A percentile compares a stretch with the other conserved stretches of the same genome.
Conservation (phyloP, 2,888 invertebrate genomes). For the Pachydiplax longipennis region DNA sequence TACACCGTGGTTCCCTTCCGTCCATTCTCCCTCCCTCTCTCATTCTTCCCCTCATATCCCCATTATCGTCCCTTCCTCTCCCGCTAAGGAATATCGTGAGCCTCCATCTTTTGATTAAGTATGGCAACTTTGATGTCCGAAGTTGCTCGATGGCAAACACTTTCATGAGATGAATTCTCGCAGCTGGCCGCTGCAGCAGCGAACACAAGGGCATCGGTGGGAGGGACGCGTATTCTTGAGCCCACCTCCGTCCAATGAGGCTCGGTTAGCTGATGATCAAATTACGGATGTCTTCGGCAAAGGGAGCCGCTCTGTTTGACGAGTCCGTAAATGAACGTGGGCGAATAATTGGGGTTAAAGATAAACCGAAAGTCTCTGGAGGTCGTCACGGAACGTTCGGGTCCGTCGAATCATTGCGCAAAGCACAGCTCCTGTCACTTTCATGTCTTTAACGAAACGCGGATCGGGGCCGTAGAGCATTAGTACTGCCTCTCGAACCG, state of each 20-base stretch:
- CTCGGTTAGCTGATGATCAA: conserved; percentile 7
- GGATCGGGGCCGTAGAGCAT: too few species aligned
- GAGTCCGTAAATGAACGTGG: neutral
- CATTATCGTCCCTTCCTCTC: neutral
- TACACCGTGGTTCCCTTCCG: too few species aligned
- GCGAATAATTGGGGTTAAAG: neutral
- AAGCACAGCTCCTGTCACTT: too few species aligned
- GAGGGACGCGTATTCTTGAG: neutral
- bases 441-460: too few species aligned
- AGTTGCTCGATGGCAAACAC: conserved; percentile 32
- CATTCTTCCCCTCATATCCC: neutral
- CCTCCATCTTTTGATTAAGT: conserved; percentile 34
- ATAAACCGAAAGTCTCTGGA: neutral
- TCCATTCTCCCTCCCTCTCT: neutral
- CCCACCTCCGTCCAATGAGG: neutral
- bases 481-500: too few species aligned
- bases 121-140: conserved; percentile 37
- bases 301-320: conserved; percentile 9
- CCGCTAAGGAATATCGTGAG: neutral
- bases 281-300: neutral
- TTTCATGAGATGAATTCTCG: conserved; percentile 35
- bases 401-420: too few species aligned
- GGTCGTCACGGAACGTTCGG: neutral
- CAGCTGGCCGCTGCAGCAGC: neutral
- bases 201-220: neutral